Conservation (phyloP, 2,888 invertebrate species). For the Thysanoteuthis rhombus region DNA sequence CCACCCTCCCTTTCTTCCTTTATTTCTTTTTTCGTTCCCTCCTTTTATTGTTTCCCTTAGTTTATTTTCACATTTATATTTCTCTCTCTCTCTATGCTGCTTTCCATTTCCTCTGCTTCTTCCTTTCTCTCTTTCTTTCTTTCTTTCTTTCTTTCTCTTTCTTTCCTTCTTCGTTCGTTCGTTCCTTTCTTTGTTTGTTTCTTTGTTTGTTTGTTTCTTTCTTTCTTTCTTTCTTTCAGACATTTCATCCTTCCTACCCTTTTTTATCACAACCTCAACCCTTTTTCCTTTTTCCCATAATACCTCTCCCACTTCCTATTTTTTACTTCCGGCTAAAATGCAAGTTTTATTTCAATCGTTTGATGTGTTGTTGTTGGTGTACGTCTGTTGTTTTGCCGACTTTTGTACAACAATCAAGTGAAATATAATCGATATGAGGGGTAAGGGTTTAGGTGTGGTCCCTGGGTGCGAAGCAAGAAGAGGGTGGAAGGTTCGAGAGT, state of each 20-base stretch:
- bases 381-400: background rate
- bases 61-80: too few species aligned
- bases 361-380: background rate
- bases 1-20: too few species aligned
- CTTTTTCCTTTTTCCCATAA: background rate
- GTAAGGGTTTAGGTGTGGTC: too few species aligned
- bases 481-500: background rate
- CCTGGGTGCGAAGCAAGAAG: too few species aligned
- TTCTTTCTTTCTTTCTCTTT: background rate
- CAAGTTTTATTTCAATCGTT: background rate
- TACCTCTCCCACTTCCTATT: background rate
- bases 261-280: background rate
- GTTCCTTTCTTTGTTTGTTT: background rate
- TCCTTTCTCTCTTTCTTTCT: background rate
- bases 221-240: background rate
- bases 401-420: background rate
- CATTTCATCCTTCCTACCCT: background rate
- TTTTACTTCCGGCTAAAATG: background rate
- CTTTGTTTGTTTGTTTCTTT: background rate
- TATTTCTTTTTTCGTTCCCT: too few species aligned
- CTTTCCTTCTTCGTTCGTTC: background rate
- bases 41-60: too few species aligned
- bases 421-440: background rate
- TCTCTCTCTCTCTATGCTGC: too few species aligned
- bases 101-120: background rate